Evolutionary conservation across 2,113 vertebrate species (phyloP), one percentile per base, ranked within the genome.

Genomic region (Ictidomys tridecemlineatus): DNA sequence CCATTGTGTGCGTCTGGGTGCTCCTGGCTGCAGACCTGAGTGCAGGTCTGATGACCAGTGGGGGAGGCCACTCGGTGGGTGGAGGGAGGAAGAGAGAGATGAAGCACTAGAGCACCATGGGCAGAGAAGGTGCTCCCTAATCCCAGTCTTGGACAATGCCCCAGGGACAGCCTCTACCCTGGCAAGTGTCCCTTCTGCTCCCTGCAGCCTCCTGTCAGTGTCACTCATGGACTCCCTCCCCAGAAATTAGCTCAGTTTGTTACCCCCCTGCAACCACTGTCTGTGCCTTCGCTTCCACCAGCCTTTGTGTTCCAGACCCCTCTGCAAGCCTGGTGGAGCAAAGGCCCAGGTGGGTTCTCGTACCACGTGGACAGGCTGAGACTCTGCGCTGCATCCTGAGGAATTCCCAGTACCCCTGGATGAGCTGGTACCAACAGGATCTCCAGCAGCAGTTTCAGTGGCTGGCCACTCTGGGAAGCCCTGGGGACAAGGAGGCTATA

Each of bases 341-440:
- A 74, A 87, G 8, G 7, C 85, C 93, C 37, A 22, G 56, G 53
- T 95, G 89, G 86, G 30, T 28, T 17, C 20, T 79, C 24, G 89
- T 92, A 20, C 37, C 0, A 8, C 70, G 1, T 0, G 61, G 72
- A 37, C 45, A 45, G 42, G 4, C 89, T 37, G 10, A 18, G 85
- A 93, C 69, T 37, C 48, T 97, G 28, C 4, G 0, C n/a, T 97
- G 97, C 76, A 63, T 65, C 28, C 74, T 97, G 86, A 97, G 34
- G 73, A 28, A 98, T n/a, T n/a, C 91, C 14, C 85, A 80, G 48
- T 96, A 96, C 53, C 83, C 93, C 6, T 96, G 76, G 91, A 91
- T 98, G 96, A 77, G 96, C 85, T 98, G 98, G 95, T 97, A 93
- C 63, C 96, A 96, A 10, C 94, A 94, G 72, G 91, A 97, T 83